Base-by-base conservation (phyloP, 1,140 invertebrate species). In the Rhopalosiphum padi region DNA sequence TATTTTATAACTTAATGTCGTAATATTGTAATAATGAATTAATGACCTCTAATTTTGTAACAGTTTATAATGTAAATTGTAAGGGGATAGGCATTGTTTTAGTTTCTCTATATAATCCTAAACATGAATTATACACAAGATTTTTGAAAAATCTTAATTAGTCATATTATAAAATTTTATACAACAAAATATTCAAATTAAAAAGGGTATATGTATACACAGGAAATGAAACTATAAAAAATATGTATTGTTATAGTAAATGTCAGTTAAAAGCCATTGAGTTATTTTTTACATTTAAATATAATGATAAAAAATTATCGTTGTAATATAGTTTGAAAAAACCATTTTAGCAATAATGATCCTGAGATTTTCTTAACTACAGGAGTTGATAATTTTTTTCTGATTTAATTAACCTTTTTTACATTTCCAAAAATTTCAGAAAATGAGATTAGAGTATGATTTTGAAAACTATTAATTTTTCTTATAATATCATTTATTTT, bases 41-140 rank as follows among this genome's bases (percentile, higher is more conserved):
- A 53, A 88, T 88, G 87, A 88, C 87, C 87, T 88, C 43, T n/a
- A 51, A 35, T 87, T 51, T 1, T 87, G 21, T 48, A 48, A 87
- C 37, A n/a, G 3, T 86, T 7, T 85, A 41, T 18, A 41, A 83
- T 83, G 82, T 41, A 37, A 43, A 41, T 23, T 43, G 22, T 9
- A 82, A 37, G n/a, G 5, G 35, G 35, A 83, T 37, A 83, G 37
- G 35, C 22, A 83, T 37, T 83, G 35, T 83, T 83, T 37, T 23
- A 23, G 21, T 37, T 83, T 21, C 7, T 83, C 21, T 35, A 18
- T 35, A 18, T 35, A 82, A 82, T 82, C 21, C 35, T 37, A 82
- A 83, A 83, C 35, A 83, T 23, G 22, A 43, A 30, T 43, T 85
- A 43, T 85, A 23, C 4, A 41, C 82, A 41, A 85, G 37, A 23